A percentile compares a stretch with the other conserved stretches of the same genome.
Evolutionary conservation across 2,888 invertebrate genomes (phyloP).

Genomic region (Megaustenia siamemsis): DNA sequence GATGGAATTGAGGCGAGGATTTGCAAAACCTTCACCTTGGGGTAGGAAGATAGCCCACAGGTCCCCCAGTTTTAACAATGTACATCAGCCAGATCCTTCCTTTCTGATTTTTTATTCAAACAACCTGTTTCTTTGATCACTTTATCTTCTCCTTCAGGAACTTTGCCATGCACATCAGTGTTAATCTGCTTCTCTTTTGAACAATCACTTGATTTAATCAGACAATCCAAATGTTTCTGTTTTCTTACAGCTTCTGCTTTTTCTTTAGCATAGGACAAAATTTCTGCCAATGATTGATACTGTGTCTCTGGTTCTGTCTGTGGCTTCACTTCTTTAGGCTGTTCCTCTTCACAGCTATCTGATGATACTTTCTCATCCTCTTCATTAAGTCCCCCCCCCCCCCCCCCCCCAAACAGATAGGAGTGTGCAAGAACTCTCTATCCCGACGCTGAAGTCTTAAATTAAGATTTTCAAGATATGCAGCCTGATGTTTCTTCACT

Average conservation of each 20-base stretch:
- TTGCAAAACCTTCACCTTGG: no score
- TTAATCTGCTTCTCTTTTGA: not conserved
- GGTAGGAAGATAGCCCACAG: no score
- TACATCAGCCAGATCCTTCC: constrained; percentile 8
- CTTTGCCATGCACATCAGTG: constrained; percentile 1
- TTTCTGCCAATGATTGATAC: constrained; percentile 53
- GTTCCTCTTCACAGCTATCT: constrained; percentile 46
- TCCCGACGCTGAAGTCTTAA: constrained; percentile 67
- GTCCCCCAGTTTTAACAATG: no score
- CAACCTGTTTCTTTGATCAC: not conserved
- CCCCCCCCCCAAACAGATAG: no score
- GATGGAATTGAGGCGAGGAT: no score
- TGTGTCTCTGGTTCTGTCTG: constrained; percentile 30
- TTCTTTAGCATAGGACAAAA: constrained; percentile 37
- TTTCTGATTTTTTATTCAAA: not conserved
- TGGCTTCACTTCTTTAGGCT: not conserved
- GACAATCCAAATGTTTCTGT: constrained; percentile 2
- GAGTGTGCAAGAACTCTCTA: constrained; percentile 69
- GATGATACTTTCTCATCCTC: constrained; percentile 60
- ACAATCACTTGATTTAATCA: not conserved
- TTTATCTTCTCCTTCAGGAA: not conserved
- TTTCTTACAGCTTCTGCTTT: constrained; percentile 40
- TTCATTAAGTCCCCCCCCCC: constrained; percentile 61
- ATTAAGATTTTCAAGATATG: constrained; percentile 65
- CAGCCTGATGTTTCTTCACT: constrained; percentile 64